Conservation (phyloP, 1,140 invertebrate species). For the Halesus radiatus region DNA sequence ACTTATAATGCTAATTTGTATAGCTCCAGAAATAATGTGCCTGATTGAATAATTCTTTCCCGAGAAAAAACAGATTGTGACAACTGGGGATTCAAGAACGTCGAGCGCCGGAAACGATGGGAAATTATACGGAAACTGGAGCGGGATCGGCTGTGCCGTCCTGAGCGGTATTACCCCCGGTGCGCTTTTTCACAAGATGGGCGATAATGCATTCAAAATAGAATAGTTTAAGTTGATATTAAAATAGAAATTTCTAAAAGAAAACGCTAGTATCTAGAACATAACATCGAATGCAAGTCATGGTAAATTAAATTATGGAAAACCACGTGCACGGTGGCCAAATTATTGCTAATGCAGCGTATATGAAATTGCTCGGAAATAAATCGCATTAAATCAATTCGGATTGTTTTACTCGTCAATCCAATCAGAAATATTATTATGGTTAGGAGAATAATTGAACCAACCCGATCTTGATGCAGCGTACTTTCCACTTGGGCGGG, state of each 20-base stretch:
- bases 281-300: too few species aligned
- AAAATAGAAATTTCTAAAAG: too few species aligned
- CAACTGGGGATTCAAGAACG: neutral
- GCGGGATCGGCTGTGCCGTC: constrained; percentile 12
- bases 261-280: too few species aligned
- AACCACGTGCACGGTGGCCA: too few species aligned
- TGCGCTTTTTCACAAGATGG: too few species aligned
- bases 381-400: constrained; percentile 10
- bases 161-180: neutral
- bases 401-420: neutral
- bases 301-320: too few species aligned
- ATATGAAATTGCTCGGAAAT: constrained; percentile 3
- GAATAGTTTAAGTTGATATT: too few species aligned
- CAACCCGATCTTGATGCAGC: neutral
- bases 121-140: constrained; percentile 30
- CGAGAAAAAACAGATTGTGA: neutral
- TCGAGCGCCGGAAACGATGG: neutral
- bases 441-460: neutral
- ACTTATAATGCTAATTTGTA: too few species aligned
- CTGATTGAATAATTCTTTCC: neutral
- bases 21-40: too few species aligned
- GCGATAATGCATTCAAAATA: too few species aligned
- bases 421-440: constrained; percentile 17
- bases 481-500: neutral
- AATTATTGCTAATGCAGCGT: neutral